phyloP scores from a whole-genome alignment of 2,888 invertebrate genomes.

The Xestia ashworthii region DNA sequence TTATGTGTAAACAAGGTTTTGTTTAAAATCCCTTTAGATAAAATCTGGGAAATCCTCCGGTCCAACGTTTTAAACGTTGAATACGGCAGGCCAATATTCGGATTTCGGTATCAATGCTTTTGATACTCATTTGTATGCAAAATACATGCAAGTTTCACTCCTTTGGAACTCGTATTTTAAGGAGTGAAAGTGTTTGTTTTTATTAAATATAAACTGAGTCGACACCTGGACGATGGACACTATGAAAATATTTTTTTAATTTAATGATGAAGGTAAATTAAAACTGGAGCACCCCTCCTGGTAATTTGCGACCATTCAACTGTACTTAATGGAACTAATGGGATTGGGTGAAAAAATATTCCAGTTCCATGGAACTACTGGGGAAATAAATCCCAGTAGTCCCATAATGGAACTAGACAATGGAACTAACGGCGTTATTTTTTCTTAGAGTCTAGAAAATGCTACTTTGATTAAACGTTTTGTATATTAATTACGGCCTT shows the following conservation, averaged over 20 bases:
- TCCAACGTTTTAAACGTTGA: neutral
- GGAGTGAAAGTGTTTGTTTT: conserved; percentile 54
- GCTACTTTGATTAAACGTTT: neutral
- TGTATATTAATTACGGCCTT: neutral
- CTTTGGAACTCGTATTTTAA: conserved; percentile 34
- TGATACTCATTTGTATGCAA: conserved; percentile 50
- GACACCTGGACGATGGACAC: neutral
- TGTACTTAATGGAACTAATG: no score
- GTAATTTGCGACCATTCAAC: no score
- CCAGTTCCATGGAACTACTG: no score
- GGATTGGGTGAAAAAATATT: no score
- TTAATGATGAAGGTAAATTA: neutral
- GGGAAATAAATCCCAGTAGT: no score
- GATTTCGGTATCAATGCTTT: conserved; percentile 4
- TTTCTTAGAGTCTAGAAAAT: neutral
- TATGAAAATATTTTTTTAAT: neutral
- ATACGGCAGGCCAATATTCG: neutral
- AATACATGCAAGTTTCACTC: conserved; percentile 48
- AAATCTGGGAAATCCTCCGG: no score
- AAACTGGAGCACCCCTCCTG: neutral
- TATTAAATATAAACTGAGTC: neutral
- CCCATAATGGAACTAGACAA: no score
- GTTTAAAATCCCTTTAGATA: neutral
- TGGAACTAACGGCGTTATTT: neutral
- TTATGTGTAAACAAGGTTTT: neutral